Conservation (phyloP, 2,888 invertebrate genomes). For the Aporophyla nigra region DNA sequence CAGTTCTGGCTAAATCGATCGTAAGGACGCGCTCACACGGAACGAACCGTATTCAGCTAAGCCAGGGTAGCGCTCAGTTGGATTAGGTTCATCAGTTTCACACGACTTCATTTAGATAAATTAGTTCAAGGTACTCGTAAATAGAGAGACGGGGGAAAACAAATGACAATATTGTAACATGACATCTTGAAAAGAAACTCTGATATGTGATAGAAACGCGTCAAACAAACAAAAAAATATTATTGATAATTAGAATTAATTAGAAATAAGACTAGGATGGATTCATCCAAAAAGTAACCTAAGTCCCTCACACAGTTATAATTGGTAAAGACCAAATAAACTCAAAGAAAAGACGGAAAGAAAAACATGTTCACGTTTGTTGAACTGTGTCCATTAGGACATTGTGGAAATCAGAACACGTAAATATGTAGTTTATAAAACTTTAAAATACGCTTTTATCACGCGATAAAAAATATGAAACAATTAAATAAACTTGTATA, state of each 20-base stretch:
- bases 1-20: slow-evolving; percentile 53
- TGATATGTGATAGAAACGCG: background rate
- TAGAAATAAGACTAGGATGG: background rate
- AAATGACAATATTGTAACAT: background rate
- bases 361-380: background rate
- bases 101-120: slow-evolving; percentile 26
- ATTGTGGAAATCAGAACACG: background rate
- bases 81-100: slow-evolving; percentile 36
- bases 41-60: slow-evolving; percentile 51
- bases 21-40: slow-evolving; percentile 52
- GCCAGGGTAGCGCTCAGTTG: slow-evolving; percentile 35
- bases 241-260: too few relatives aligned
- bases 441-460: too few relatives aligned
- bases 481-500: too few relatives aligned
- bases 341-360: background rate
- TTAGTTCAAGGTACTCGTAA: slow-evolving; percentile 8
- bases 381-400: background rate
- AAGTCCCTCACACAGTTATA: background rate
- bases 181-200: background rate
- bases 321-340: background rate
- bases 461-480: too few relatives aligned
- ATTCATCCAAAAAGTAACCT: background rate
- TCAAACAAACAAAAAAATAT: background rate
- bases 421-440: too few relatives aligned
- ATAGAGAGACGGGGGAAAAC: background rate